phyloP scores from a whole-genome alignment of 2,888 invertebrate species.

The Dichetophora obliterata region DNA sequence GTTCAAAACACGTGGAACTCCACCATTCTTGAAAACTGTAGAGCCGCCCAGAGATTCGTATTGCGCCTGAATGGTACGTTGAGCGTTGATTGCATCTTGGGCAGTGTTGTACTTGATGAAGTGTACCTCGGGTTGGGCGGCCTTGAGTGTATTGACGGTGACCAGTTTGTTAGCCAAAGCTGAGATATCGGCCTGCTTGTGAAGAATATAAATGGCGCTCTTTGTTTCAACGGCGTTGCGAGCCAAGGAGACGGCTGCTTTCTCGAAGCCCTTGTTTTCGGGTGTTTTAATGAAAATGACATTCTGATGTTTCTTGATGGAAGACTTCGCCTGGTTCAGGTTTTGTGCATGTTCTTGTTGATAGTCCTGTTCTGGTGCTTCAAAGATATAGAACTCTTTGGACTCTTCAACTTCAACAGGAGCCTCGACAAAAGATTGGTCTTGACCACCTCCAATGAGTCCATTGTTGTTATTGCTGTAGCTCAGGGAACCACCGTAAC shows the following conservation, averaged over 20 bases:
- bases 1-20: slow-evolving; percentile 57
- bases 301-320: slow-evolving; percentile 56
- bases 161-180: slow-evolving; percentile 55
- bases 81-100: slow-evolving; percentile 61
- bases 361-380: slow-evolving; percentile 59
- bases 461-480: neutral
- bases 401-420: slow-evolving; percentile 47
- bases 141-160: slow-evolving; percentile 51
- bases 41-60: slow-evolving; percentile 57
- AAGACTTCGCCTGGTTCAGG: slow-evolving; percentile 46
- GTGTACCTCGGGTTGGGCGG: slow-evolving; percentile 62
- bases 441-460: slow-evolving; percentile 1
- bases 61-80: slow-evolving; percentile 57
- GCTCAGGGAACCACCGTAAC: slow-evolving; percentile 17
- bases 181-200: slow-evolving; percentile 59
- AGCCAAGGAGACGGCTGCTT: slow-evolving; percentile 57
- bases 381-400: slow-evolving; percentile 58
- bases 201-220: slow-evolving; percentile 63
- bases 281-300: slow-evolving; percentile 61
- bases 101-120: slow-evolving; percentile 63
- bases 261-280: slow-evolving; percentile 56
- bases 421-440: slow-evolving; percentile 39
- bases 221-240: slow-evolving; percentile 57
- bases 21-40: slow-evolving; percentile 54
- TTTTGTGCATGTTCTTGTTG: slow-evolving; percentile 52